Percentiles rank a stretch among this genome's conserved stretches.
Conservation (phyloP, 1,140 invertebrate species). For the Euschistus heros region DNA sequence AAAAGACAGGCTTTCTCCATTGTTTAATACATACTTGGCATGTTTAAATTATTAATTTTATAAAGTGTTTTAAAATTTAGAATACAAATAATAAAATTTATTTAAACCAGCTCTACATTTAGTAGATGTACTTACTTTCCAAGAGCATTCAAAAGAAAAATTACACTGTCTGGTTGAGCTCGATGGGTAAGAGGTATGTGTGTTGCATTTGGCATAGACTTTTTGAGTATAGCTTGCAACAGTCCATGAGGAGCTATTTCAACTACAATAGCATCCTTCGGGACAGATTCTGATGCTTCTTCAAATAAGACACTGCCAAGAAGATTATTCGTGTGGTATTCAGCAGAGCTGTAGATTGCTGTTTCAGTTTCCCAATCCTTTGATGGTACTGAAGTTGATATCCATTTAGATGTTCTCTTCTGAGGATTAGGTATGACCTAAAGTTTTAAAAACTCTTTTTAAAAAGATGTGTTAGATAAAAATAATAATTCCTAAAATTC, state of each 20-base stretch:
- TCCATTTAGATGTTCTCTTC: constrained; percentile 44
- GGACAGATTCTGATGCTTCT: constrained; percentile 45
- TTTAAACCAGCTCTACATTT: no score
- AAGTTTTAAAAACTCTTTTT: no score
- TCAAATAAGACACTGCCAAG: constrained; percentile 50
- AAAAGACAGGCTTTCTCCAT: no score
- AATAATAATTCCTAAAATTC: no score
- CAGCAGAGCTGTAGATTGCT: constrained; percentile 46
- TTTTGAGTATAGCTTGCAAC: constrained; percentile 47
- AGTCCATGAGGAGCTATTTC: constrained; percentile 50
- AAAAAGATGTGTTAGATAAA: no score
- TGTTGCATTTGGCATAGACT: constrained; percentile 36
- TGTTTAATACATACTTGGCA: no score
- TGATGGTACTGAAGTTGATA: constrained; percentile 50
- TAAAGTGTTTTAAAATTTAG: no score
- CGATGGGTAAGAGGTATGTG: constrained; percentile 50
- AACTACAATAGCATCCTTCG: constrained; percentile 45
- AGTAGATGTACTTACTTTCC: constrained; percentile 39
- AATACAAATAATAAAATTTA: no score
- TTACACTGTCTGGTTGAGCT: constrained; percentile 38
- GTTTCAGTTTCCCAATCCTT: constrained; percentile 33
- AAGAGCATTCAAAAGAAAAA: constrained; percentile 40
- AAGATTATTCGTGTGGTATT: constrained; percentile 60
- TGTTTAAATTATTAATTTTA: no score
- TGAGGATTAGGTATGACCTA: constrained; percentile 43